Evolutionary conservation across 2,888 invertebrate genomes (phyloP), one percentile per base, ranked within the genome.

Genomic region (Euclidia mi): DNA sequence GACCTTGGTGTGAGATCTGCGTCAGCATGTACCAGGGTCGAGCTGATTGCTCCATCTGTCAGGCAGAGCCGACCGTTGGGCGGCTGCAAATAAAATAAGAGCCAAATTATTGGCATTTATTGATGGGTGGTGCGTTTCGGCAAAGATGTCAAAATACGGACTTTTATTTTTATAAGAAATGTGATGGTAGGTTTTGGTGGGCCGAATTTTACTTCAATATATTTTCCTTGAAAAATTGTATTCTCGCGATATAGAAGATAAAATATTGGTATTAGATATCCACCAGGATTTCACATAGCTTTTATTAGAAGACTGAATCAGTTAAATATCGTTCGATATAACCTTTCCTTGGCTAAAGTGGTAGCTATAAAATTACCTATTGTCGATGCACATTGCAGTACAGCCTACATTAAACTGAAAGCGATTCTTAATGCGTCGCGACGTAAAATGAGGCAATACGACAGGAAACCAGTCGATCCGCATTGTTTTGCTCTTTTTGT

Each of bases 41-140:
- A 82, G 75, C 80, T 89, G 92, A 92, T 92, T 90, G 90, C 89
- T 89, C 90, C 89, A 92, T 93, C 90, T 85, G 91, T 92, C 91
- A 90, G 80, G 74, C 67, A 73, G 66, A 76, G 77, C 72, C 78
- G 77, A 80, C 77, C 81, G 81, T 88, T 84, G 79, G 74, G 51
- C 35, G 76, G 77, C 78, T 79, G 81, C 82, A 83, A 87, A 89
- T 88, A 89, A 90, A 89, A 90, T 89, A 88, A 87, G 83, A 82
- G 76, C 73, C 82, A 79, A 81, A 87, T 89, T 85, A 89, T 88
- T 76, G 79, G 75, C 74, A 67, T 69, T 71, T 68, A 74, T 71
- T 75, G 72, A 69, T 74, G 68, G 56, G 50, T 64, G 56, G 56
- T 70, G 61, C 61, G 56, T 51, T 53, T 58, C 51, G 64, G 64